These are phyloP conservation scores for Protobothrops mucrosquamatus DNA, from an alignment of 2,113 vertebrate genomes.

Conservation along the genomic window DNA sequence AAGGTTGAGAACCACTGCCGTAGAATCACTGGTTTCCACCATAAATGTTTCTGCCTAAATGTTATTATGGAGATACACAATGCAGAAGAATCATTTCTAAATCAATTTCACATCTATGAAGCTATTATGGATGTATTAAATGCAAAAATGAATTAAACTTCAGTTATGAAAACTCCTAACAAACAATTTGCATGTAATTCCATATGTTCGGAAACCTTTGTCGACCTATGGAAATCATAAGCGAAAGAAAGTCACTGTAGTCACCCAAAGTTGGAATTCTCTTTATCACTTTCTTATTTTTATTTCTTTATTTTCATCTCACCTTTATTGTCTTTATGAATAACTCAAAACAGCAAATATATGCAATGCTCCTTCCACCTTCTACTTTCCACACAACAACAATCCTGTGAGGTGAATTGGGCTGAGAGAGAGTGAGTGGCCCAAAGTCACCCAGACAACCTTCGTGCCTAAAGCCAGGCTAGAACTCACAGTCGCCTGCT, in stretches of 20 bases:
- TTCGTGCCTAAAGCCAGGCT: neutral
- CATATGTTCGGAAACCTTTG: neutral
- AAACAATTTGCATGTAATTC: neutral
- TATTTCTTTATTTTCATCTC: neutral
- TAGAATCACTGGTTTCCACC: neutral
- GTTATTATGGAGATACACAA: neutral
- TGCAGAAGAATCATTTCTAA: neutral
- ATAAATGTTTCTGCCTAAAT: neutral
- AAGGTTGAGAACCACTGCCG: no score
- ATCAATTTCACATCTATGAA: neutral
- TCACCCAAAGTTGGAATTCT: neutral
- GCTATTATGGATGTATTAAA: neutral
- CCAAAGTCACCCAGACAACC: neutral
- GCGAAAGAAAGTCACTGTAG: neutral
- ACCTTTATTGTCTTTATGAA: neutral
- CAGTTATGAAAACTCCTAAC: neutral
- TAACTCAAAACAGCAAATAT: neutral
- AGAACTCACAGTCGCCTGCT: neutral
- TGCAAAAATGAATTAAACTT: neutral
- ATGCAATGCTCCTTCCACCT: neutral
- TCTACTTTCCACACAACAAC: neutral
- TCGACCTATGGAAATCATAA: neutral
- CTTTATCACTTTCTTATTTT: neutral
- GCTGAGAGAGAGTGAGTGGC: neutral
- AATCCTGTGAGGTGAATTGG: neutral